Evolutionary conservation across 2,888 invertebrate species (phyloP).

Genomic region (Geophilus truncorum): DNA sequence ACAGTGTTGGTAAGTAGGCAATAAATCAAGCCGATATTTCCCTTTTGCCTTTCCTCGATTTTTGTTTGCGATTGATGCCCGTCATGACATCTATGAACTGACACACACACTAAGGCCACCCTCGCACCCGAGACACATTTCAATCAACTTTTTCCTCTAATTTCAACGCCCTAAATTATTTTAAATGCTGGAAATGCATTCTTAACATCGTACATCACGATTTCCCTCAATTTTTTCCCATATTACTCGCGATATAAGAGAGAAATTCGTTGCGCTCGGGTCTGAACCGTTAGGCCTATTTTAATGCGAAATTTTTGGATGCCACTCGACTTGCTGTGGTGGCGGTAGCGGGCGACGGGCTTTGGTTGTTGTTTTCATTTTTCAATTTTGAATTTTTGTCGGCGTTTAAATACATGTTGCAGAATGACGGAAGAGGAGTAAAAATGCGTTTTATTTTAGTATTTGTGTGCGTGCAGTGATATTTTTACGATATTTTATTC

Average conservation of each 20-base stretch:
- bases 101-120: slow-evolving; percentile 35
- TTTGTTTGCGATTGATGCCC: slow-evolving; percentile 31
- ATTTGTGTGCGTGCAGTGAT: too few species aligned
- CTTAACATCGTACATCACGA: neutral
- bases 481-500: too few species aligned
- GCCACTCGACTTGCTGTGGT: neutral
- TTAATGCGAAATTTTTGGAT: neutral
- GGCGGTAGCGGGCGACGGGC: slow-evolving; percentile 26
- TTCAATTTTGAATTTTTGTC: neutral
- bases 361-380: neutral
- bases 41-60: slow-evolving; percentile 29
- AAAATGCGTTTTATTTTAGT: too few species aligned
- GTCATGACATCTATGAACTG: slow-evolving; percentile 38
- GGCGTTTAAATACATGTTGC: neutral
- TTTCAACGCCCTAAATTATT: neutral
- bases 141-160: neutral
- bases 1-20: slow-evolving; percentile 2
- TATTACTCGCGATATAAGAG: neutral
- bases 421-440: neutral
- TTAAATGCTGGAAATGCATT: neutral
- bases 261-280: neutral
- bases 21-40: slow-evolving; percentile 17
- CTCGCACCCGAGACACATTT: neutral
- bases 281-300: slow-evolving; percentile 28
- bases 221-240: neutral